phyloP scores from a whole-genome alignment of 2,888 invertebrate genomes.

The Stictocephala bisonia region DNA sequence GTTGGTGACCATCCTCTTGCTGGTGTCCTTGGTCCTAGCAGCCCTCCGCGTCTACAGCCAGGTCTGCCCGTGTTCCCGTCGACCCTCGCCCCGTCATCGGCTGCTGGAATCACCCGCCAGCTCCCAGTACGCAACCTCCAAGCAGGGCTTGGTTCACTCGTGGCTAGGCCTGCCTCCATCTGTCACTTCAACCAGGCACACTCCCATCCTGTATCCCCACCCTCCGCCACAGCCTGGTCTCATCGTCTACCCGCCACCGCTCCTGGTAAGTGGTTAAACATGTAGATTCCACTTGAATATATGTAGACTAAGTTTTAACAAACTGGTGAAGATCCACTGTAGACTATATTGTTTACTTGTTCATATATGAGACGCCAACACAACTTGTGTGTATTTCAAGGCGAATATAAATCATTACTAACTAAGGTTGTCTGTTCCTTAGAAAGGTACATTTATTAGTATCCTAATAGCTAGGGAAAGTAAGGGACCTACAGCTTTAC shows the following conservation, averaged over 20 bases:
- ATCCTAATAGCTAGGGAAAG: too few species aligned
- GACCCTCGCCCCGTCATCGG: conserved; percentile 20
- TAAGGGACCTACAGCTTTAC: too few species aligned
- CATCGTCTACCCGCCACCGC: conserved; percentile 42
- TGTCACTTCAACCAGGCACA: neutral
- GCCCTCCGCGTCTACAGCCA: conserved; percentile 56
- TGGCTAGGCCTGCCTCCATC: conserved; percentile 55
- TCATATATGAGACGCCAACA: too few species aligned
- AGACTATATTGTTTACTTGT: too few species aligned
- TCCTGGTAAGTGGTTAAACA: neutral
- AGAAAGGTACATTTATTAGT: too few species aligned
- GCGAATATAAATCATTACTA: too few species aligned
- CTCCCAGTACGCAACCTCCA: conserved; percentile 53
- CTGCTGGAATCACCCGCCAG: conserved; percentile 48
- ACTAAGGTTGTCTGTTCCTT: too few species aligned
- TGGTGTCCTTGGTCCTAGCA: conserved; percentile 55
- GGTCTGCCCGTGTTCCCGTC: conserved; percentile 55
- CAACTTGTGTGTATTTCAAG: too few species aligned
- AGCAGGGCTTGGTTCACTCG: conserved; percentile 54
- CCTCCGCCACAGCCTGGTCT: conserved; percentile 29
- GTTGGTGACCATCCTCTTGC: conserved; percentile 55
- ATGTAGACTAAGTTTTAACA: too few species aligned
- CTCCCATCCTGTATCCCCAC: conserved; percentile 15
- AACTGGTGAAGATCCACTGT: too few species aligned
- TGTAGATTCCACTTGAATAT: neutral